phyloP scores from a whole-genome alignment of 2,113 vertebrate species.

The Capreolus pygargus region DNA sequence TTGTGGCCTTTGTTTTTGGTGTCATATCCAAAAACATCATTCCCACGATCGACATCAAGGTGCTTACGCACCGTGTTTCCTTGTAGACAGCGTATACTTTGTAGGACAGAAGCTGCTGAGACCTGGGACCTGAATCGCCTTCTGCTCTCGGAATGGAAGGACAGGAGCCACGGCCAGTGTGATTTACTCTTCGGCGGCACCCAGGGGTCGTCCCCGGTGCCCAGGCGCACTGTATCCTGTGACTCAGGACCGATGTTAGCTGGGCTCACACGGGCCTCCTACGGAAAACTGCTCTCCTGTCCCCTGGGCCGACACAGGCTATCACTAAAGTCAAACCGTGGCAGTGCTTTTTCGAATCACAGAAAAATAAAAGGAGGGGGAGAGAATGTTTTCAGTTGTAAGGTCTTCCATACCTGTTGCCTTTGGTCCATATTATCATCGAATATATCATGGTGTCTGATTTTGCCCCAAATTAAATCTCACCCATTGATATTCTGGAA shows the following conservation, averaged over 20 bases:
- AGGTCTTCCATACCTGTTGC: background rate
- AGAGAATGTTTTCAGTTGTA: background rate
- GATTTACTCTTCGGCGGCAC: too few relatives aligned
- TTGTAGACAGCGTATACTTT: background rate
- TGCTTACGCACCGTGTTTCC: background rate
- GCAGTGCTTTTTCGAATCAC: background rate
- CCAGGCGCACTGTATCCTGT: fast-evolving
- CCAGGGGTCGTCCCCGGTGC: background rate
- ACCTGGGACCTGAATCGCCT: background rate
- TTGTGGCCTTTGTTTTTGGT: background rate
- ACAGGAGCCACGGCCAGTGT: fast-evolving
- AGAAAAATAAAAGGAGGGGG: background rate
- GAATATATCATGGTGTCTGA: too few relatives aligned
- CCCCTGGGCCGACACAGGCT: background rate
- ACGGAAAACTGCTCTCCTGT: background rate
- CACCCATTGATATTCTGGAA: background rate
- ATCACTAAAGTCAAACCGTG: background rate
- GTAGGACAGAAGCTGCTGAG: background rate
- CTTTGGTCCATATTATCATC: background rate
- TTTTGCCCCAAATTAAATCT: background rate
- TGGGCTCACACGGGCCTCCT: background rate
- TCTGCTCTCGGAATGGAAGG: background rate
- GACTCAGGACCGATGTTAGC: background rate
- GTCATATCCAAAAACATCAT: background rate
- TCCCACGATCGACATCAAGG: background rate